These are phyloP conservation scores for Anarrhichthys ocellatus DNA, from an alignment of 2,113 vertebrate species.

Conservation along the genomic window DNA sequence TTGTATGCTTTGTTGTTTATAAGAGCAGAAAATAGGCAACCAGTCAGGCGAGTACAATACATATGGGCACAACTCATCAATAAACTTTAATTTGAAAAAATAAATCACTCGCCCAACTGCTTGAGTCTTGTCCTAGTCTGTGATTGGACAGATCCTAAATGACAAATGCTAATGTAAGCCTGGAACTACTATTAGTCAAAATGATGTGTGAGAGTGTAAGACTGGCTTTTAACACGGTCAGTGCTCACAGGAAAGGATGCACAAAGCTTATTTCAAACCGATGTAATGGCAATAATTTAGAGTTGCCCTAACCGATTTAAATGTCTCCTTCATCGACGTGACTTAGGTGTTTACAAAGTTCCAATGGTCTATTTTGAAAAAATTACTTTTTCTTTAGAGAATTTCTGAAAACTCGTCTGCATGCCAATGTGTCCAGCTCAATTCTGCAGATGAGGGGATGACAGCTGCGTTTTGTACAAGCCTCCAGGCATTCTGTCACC, in stretches of 20 bases:
- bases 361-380: slow-evolving; percentile 40
- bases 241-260: neutral
- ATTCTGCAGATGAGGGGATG: slow-evolving; percentile 43
- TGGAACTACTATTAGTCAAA: neutral
- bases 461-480: slow-evolving; percentile 55
- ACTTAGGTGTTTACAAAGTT: slow-evolving; percentile 17
- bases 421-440: slow-evolving; percentile 44
- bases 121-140: neutral
- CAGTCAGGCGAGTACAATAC: neutral
- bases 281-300: neutral
- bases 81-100: neutral
- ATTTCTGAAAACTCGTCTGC: slow-evolving; percentile 47
- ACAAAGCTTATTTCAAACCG: neutral
- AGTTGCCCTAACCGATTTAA: slow-evolving; percentile 16
- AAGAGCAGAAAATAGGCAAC: neutral
- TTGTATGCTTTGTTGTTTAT: neutral
- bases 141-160: neutral
- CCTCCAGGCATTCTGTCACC: slow-evolving; percentile 66
- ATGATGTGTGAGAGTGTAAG: neutral
- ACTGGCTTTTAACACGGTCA: neutral
- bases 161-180: neutral
- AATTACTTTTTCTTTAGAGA: slow-evolving; percentile 35
- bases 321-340: neutral
- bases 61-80: neutral
- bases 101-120: neutral